Percentiles rank a stretch among this genome's conserved stretches.
phyloP scores from a whole-genome alignment of 2,113 vertebrate genomes.

The Clarias batrachus region DNA sequence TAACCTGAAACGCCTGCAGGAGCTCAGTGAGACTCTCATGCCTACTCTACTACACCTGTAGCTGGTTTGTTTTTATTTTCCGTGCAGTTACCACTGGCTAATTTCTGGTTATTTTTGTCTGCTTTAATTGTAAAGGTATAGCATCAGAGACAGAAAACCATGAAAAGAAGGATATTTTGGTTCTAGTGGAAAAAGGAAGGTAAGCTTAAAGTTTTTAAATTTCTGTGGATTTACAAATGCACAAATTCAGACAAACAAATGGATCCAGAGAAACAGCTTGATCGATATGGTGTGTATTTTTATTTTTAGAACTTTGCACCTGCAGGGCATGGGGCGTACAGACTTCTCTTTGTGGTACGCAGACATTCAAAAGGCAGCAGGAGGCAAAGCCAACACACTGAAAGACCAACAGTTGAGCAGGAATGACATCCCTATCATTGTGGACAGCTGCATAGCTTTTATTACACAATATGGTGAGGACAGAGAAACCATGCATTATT shows the following conservation, averaged over 20 bases:
- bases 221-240: background rate
- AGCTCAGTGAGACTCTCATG: slow-evolving; percentile 82
- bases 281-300: background rate
- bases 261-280: background rate
- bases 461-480: slow-evolving; percentile 82
- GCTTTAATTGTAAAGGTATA: slow-evolving; percentile 70
- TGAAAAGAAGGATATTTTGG: slow-evolving; percentile 90
- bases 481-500: background rate
- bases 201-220: slow-evolving; percentile 59
- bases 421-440: slow-evolving; percentile 92
- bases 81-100: background rate
- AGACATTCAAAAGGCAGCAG: slow-evolving; percentile 85
- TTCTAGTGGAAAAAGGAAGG: slow-evolving; percentile 95
- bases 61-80: background rate
- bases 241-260: background rate
- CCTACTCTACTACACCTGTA: background rate
- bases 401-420: slow-evolving; percentile 94
- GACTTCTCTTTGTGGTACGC: slow-evolving; percentile 85
- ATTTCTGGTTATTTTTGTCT: slow-evolving; percentile 1
- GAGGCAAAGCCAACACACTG: slow-evolving; percentile 84
- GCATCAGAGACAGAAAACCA: slow-evolving; percentile 76
- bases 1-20: slow-evolving; percentile 91
- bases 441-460: slow-evolving; percentile 96
- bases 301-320: slow-evolving; percentile 84
- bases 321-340: slow-evolving; percentile 80